Conservation (phyloP, 2,797 vertebrate genomes). For the Coluber constrictor region DNA sequence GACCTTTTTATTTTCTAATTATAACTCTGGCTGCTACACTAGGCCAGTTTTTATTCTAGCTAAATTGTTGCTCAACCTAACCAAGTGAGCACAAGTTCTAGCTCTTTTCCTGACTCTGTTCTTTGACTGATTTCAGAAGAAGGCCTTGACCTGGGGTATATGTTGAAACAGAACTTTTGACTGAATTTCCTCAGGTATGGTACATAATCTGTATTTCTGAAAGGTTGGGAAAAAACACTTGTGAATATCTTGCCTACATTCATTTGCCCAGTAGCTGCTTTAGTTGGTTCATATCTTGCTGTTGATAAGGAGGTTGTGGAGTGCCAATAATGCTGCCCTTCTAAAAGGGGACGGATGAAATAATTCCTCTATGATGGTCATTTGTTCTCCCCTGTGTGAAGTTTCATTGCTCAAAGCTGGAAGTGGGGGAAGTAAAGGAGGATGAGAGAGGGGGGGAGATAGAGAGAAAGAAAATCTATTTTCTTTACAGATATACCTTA, state of each 20-base stretch:
- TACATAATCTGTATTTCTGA: conserved; percentile 17
- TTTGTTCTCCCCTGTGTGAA: background rate
- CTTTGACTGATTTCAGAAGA: conserved; percentile 54
- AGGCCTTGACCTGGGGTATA: conserved; percentile 5
- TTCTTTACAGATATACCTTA: background rate
- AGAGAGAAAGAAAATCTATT: background rate
- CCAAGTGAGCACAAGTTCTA: conserved; percentile 16
- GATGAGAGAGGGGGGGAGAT: background rate
- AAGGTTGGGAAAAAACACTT: background rate
- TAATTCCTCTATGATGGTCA: background rate
- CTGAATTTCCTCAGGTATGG: conserved; percentile 37
- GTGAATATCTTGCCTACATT: background rate
- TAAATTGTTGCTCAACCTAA: background rate
- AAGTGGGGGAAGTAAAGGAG: background rate
- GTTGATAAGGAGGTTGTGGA: background rate
- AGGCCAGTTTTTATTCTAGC: conserved; percentile 24
- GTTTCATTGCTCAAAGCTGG: background rate
- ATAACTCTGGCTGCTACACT: conserved; percentile 22
- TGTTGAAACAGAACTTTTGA: conserved; percentile 39
- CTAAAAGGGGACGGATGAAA: background rate
- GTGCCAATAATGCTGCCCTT: background rate
- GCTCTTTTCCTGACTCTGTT: conserved; percentile 47
- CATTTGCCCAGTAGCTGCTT: background rate
- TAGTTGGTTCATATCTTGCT: background rate
- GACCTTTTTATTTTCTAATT: background rate